Percentiles rank a stretch among this genome's conserved stretches.
Evolutionary conservation across 2,113 vertebrate genomes (phyloP).

Genomic region (Cyprinodon tularosa): DNA sequence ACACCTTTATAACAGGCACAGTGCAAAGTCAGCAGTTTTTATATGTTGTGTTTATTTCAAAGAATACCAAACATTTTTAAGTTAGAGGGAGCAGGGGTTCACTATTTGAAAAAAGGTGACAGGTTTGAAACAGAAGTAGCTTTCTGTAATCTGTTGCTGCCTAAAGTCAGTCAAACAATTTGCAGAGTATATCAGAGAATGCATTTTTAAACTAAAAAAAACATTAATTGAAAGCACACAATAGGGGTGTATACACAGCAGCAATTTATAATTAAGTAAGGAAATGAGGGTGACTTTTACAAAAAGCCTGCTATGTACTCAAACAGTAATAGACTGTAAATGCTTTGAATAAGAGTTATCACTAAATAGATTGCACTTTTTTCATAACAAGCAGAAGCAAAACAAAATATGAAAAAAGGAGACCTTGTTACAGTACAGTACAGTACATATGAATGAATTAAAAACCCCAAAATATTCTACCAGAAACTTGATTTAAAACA

Average conservation of each 20-base stretch:
- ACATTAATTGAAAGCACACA: background rate
- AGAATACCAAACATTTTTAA: background rate
- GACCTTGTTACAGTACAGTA: background rate
- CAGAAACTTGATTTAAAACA: background rate
- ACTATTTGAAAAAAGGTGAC: slow-evolving; percentile 2
- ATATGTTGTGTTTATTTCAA: background rate
- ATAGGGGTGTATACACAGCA: background rate
- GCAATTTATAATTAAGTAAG: background rate
- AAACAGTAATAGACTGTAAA: slow-evolving; percentile 6
- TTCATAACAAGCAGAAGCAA: background rate
- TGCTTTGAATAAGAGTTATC: slow-evolving; percentile 8
- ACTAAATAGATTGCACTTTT: background rate
- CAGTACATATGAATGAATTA: background rate
- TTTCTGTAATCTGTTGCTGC: background rate
- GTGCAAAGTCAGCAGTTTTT: background rate
- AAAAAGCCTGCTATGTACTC: slow-evolving; percentile 8
- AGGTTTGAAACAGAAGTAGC: background rate
- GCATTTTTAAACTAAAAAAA: background rate
- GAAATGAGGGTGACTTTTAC: background rate
- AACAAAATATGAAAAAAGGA: background rate
- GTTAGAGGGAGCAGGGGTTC: background rate
- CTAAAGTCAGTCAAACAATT: background rate
- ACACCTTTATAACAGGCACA: background rate
- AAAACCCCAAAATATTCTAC: background rate
- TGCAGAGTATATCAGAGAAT: background rate